These are phyloP conservation scores for Lepidocyrtinus sp. DNA, from an alignment of 2,888 invertebrate species.

Conservation along the genomic window DNA sequence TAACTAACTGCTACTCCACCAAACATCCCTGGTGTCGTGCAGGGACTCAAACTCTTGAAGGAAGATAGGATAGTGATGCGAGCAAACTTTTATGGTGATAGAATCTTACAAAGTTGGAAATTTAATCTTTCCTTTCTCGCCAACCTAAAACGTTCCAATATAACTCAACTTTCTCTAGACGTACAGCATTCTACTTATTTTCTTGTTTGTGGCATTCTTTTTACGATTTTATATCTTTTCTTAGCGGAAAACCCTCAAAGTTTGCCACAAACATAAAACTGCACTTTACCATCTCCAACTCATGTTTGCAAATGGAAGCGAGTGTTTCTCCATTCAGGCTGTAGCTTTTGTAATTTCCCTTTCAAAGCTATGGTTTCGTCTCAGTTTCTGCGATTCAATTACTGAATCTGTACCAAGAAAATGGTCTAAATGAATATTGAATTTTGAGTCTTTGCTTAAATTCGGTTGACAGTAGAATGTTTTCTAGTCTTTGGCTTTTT, in stretches of 20 bases:
- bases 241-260: conserved; percentile 26
- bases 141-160: neutral
- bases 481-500: too few relatives aligned
- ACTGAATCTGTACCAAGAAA: too few relatives aligned
- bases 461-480: too few relatives aligned
- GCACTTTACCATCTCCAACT: conserved; percentile 40
- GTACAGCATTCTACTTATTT: conserved; percentile 19
- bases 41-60: too few relatives aligned
- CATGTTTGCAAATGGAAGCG: conserved; percentile 11
- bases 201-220: conserved; percentile 15
- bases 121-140: conserved; percentile 42
- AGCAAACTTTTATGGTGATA: neutral
- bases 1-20: too few relatives aligned
- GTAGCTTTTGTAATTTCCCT: neutral
- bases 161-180: conserved; percentile 17
- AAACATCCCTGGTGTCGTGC: too few relatives aligned
- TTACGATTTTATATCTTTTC: conserved; percentile 18
- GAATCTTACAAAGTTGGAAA: conserved; percentile 46
- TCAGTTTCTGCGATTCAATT: neutral
- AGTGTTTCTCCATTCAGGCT: too few relatives aligned
- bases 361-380: neutral
- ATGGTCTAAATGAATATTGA: too few relatives aligned
- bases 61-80: neutral
- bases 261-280: conserved; percentile 50
- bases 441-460: too few relatives aligned